Evolutionary conservation across 1,140 invertebrate genomes (phyloP), one percentile per base, ranked within the genome.

Genomic region (honey bee (Apis mellifera)): DNA sequence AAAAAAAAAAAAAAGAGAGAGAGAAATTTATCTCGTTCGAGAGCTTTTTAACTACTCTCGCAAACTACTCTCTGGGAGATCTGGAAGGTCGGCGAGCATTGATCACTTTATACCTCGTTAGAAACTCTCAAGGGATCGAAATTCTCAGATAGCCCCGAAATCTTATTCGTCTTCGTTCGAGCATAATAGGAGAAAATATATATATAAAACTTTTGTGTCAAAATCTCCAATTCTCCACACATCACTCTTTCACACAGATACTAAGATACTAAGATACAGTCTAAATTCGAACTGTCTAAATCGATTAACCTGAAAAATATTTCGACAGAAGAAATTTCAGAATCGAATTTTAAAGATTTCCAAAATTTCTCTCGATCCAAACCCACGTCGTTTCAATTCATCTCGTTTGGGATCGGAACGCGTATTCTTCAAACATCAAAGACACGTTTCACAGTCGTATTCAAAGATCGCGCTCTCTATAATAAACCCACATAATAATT

Each of bases 31-130:
- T 42, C 15, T 50, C 42, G 21, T 32, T 15, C 19, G 57, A 21
- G 23, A 32, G 7, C 23, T 42, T 26, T 55, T 26, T 11, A 57
- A 42, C 12, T 42, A 72, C 21, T 15, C 12, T 15, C 12, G 11
- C 19, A 26, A n/a, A 72, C 15, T 69, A 69, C 1, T 21, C 1
- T 21, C 4, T 42, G 32, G 4, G 59, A 42, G 19, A 57, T 72
- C 12, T n/a, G n/a, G 19, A 3, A 42, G 26, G 19, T 17, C 12
- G 23, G 9, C 17, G 21, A 55, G 19, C 54, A 72, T 57, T 9
- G 54, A 72, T 72, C 54, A 57, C 42, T 72, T 57, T 1, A 9
- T 72, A 57, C 55, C 54, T 72, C 70, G 19, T 72, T 57, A 42
- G 8, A 57, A 26, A n/a, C 54, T 72, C 26, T 9, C 19, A 21